Conservation (phyloP, 1,140 invertebrate genomes). For the Gonioctena quinquepunctata region DNA sequence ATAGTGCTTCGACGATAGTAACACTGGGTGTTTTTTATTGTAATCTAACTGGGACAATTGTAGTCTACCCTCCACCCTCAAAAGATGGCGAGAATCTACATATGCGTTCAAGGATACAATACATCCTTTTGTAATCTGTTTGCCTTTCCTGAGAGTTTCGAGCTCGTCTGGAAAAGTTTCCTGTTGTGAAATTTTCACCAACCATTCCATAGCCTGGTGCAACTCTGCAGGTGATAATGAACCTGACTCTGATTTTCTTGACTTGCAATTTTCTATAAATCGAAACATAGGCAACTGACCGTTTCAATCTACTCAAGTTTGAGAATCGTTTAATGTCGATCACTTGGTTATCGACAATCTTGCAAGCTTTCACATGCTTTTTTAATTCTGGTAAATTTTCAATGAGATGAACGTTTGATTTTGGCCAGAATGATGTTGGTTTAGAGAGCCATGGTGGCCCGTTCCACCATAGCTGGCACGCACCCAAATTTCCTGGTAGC, state of each 20-base stretch:
- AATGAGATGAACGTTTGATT: not conserved
- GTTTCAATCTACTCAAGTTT: slow-evolving; percentile 6
- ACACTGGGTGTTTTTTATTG: slow-evolving; percentile 26
- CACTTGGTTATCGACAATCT: not conserved
- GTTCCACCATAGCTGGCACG: slow-evolving; percentile 24
- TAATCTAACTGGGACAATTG: slow-evolving; percentile 29
- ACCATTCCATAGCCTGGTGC: not conserved
- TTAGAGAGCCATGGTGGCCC: slow-evolving; percentile 24
- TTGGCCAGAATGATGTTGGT: not conserved
- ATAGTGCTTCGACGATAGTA: slow-evolving; percentile 20
- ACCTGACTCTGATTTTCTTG: not conserved
- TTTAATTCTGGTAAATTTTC: slow-evolving; percentile 1
- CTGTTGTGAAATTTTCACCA: slow-evolving; percentile 12
- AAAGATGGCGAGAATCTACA: slow-evolving; percentile 28
- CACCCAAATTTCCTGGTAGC: slow-evolving; percentile 13
- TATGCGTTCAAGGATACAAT: slow-evolving; percentile 31
- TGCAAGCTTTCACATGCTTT: not conserved
- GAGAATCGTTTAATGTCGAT: not conserved
- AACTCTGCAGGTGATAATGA: slow-evolving; percentile 2
- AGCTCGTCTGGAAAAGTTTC: slow-evolving; percentile 17
- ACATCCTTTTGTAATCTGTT: slow-evolving; percentile 19
- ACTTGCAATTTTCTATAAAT: not conserved
- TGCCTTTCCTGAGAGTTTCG: not conserved
- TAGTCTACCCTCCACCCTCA: slow-evolving; percentile 43
- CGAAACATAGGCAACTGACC: slow-evolving; percentile 16